Percentiles rank a stretch among this genome's conserved stretches.
Conservation (phyloP, 2,113 vertebrate species). For the Coptodon rendalli region DNA sequence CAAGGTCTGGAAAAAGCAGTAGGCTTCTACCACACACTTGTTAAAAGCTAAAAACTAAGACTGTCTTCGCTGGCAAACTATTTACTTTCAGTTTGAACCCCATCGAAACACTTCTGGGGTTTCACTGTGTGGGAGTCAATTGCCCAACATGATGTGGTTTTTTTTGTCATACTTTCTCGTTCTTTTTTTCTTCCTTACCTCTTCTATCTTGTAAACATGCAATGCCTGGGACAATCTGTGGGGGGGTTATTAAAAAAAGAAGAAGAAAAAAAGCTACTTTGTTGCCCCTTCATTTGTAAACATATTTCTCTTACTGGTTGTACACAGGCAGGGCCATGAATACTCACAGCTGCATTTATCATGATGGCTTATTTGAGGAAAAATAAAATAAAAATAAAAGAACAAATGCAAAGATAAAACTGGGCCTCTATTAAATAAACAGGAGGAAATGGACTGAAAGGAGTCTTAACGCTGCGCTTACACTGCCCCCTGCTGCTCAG, state of each 20-base stretch:
- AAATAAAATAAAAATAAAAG: background rate
- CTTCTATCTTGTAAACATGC: background rate
- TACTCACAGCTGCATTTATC: background rate
- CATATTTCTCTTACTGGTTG: background rate
- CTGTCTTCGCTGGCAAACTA: background rate
- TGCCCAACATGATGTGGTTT: conserved; percentile 29
- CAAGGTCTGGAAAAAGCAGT: conserved; percentile 62
- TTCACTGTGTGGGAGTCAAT: conserved; percentile 48
- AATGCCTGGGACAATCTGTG: background rate
- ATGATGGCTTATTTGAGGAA: background rate
- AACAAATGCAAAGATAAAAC: background rate
- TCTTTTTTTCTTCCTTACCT: background rate
- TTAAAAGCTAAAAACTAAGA: background rate
- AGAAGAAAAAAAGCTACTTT: background rate
- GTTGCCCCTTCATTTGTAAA: background rate
- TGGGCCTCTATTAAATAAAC: background rate
- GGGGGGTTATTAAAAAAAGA: background rate
- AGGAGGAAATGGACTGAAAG: background rate
- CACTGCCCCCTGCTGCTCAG: conserved; percentile 65
- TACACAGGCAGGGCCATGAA: background rate
- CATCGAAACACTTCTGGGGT: conserved; percentile 50
- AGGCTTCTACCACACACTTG: conserved; percentile 23
- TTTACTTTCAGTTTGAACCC: conserved; percentile 45
- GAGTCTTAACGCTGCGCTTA: background rate
- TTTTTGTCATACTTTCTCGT: background rate